Evolutionary conservation across 2,113 vertebrate species (phyloP).

Genomic region (Herpetotheres cachinnans): DNA sequence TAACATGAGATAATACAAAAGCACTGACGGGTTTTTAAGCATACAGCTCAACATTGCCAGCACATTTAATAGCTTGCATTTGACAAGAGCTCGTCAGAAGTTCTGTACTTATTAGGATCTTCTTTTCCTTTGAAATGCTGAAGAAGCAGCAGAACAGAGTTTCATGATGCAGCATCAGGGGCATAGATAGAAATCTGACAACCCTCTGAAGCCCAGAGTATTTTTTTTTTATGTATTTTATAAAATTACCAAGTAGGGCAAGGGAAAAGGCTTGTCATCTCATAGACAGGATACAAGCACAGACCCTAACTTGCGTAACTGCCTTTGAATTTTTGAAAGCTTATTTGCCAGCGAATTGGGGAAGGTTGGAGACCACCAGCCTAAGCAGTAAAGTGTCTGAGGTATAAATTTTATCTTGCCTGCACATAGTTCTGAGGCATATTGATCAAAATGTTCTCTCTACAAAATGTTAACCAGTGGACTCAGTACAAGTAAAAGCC

Average conservation of each 20-base stretch:
- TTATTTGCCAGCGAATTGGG: background rate
- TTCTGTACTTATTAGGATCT: background rate
- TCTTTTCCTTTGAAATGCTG: slow-evolving; percentile 17
- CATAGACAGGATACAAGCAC: background rate
- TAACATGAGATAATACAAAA: slow-evolving; percentile 17
- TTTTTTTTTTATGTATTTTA: background rate
- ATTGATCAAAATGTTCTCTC: background rate
- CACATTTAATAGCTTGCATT: slow-evolving; percentile 15
- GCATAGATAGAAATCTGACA: background rate
- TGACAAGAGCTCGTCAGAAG: slow-evolving; percentile 7
- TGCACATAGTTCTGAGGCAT: background rate
- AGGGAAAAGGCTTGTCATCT: background rate
- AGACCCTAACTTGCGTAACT: background rate
- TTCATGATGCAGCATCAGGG: background rate
- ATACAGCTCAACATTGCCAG: background rate
- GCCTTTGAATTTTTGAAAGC: background rate
- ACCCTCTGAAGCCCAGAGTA: background rate
- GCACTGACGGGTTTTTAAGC: background rate
- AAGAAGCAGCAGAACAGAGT: background rate
- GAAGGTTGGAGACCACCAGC: background rate
- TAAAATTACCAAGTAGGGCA: background rate
- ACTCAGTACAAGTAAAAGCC: background rate
- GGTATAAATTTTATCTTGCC: background rate
- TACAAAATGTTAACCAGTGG: background rate
- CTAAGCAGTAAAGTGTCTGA: background rate